phyloP scores from a whole-genome alignment of 2,888 invertebrate species.

The Agrotis exclamationis region DNA sequence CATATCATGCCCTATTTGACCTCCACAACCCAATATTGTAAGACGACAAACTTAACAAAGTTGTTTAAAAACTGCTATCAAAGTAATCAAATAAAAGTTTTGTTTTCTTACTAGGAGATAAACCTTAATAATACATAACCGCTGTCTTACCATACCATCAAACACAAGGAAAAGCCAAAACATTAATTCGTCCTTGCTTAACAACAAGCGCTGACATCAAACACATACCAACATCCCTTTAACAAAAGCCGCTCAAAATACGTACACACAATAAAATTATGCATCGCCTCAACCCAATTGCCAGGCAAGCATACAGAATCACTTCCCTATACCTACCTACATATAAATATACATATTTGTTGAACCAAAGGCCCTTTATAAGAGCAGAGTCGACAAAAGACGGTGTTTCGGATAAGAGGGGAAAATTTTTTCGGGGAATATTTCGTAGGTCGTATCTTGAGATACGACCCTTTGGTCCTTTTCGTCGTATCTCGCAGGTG shows the following conservation, averaged over 20 bases:
- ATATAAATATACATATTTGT: constrained; percentile 46
- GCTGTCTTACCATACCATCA: not conserved
- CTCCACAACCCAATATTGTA: too few species aligned
- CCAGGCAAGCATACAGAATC: constrained; percentile 48
- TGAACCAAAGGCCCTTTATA: constrained; percentile 33
- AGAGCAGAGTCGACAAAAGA: constrained; percentile 56
- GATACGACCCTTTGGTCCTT: constrained; percentile 25
- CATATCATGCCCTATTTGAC: too few species aligned
- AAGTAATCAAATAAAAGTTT: too few species aligned
- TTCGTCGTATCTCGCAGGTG: constrained; percentile 49
- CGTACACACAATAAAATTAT: constrained; percentile 51
- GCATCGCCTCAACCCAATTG: constrained; percentile 43
- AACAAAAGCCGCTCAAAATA: constrained; percentile 21
- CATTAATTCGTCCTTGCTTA: not conserved
- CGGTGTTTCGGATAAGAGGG: constrained; percentile 40
- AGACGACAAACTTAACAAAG: too few species aligned
- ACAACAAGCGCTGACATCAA: constrained; percentile 1
- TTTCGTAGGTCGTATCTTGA: constrained; percentile 33
- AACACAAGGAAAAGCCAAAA: not conserved
- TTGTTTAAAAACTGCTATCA: too few species aligned
- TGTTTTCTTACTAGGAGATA: too few species aligned
- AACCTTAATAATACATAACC: too few species aligned
- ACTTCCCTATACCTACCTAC: constrained; percentile 30
- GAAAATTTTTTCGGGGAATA: constrained; percentile 38
- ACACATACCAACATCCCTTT: constrained; percentile 8